These are phyloP conservation scores for Ceratina japonica DNA, from an alignment of 1,140 invertebrate genomes.

Conservation along the genomic window DNA sequence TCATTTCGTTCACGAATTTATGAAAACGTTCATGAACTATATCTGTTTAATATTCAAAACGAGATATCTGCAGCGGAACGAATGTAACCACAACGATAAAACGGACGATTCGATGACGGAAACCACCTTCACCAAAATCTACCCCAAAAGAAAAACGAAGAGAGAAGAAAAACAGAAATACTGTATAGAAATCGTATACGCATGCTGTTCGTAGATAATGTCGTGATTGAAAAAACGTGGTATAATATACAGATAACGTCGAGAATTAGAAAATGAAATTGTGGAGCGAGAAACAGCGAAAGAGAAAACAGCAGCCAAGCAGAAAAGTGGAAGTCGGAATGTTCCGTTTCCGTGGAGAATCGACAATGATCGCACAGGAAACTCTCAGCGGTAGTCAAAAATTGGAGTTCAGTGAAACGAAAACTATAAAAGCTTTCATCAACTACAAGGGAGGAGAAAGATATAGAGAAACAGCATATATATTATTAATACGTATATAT, in stretches of 20 bases:
- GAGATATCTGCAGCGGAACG: not conserved
- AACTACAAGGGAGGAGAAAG: slow-evolving; percentile 37
- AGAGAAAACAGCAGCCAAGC: slow-evolving; percentile 46
- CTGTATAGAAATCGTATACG: slow-evolving; percentile 13
- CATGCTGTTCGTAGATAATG: slow-evolving; percentile 48
- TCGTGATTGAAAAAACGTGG: slow-evolving; percentile 10
- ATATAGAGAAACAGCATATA: slow-evolving; percentile 37
- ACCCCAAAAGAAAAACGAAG: not conserved
- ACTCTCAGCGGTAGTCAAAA: slow-evolving; percentile 24
- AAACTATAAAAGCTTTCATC: slow-evolving; percentile 34
- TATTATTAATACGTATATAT: slow-evolving; percentile 25
- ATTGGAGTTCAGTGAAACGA: slow-evolving; percentile 7
- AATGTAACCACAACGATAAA: not conserved
- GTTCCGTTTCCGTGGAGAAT: slow-evolving; percentile 30
- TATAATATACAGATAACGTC: slow-evolving; percentile 21
- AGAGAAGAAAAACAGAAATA: not conserved
- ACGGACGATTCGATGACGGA: not conserved
- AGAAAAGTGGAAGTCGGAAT: slow-evolving; percentile 37
- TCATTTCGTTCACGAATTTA: not conserved
- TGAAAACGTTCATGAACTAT: not conserved
- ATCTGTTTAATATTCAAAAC: not conserved
- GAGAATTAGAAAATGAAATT: slow-evolving; percentile 22
- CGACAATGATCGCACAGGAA: slow-evolving; percentile 9
- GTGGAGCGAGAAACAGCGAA: slow-evolving; percentile 14
- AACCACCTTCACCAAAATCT: not conserved